phyloP scores from a whole-genome alignment of 2,888 invertebrate species.

The Pemphredon lugubris region DNA sequence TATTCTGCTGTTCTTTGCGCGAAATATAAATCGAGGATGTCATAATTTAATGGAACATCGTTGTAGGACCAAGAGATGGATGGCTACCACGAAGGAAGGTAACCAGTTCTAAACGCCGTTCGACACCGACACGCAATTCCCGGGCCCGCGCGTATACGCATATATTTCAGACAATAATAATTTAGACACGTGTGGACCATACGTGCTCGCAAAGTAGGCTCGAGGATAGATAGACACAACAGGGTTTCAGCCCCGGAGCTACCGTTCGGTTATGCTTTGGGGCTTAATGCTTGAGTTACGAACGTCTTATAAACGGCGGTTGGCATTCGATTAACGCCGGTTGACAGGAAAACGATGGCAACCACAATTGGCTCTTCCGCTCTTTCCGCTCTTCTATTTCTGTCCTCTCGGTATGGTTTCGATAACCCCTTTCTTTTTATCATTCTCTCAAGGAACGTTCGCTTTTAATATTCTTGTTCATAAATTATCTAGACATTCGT shows the following conservation, averaged over 20 bases:
- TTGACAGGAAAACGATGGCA: conserved; percentile 21
- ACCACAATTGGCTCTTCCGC: conserved; percentile 17
- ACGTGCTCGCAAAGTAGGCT: conserved; percentile 68
- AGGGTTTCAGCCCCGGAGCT: conserved; percentile 59
- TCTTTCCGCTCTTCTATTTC: neutral
- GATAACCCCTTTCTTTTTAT: too few relatives aligned
- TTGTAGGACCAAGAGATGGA: conserved; percentile 53
- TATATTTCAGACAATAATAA: conserved; percentile 78
- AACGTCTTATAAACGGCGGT: conserved; percentile 36
- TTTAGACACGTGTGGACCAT: conserved; percentile 79
- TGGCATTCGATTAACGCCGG: conserved; percentile 40
- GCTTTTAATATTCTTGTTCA: too few relatives aligned
- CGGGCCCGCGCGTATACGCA: conserved; percentile 33
- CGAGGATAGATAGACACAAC: conserved; percentile 74
- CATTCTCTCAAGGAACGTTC: too few relatives aligned
- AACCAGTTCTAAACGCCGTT: conserved; percentile 59
- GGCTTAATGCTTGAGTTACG: conserved; percentile 52
- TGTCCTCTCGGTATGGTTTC: too few relatives aligned
- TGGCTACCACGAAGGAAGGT: conserved; percentile 52
- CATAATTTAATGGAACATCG: conserved; percentile 72
- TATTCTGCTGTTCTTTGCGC: conserved; percentile 38
- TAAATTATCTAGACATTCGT: too few relatives aligned
- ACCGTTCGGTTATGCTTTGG: conserved; percentile 60
- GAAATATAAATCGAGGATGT: conserved; percentile 60
- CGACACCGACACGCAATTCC: conserved; percentile 39